A percentile compares a stretch with the other conserved stretches of the same genome.
Conservation (phyloP, 1,140 invertebrate genomes). For the Anagrus nilaparvatae region DNA sequence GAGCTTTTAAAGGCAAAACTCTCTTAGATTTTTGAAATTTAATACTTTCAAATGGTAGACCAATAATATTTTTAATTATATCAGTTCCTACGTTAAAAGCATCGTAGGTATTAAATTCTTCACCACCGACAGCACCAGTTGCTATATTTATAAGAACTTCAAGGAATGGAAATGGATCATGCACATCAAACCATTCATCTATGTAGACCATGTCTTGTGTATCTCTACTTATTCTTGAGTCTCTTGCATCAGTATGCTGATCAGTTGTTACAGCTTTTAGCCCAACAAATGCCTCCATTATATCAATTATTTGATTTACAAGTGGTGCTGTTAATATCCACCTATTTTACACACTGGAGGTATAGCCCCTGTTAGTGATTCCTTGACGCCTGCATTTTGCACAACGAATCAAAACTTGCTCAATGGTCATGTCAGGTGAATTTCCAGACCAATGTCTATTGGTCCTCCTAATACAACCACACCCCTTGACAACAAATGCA, state of each 20-base stretch:
- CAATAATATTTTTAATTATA: neutral
- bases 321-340: constrained; percentile 14
- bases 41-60: neutral
- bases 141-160: neutral
- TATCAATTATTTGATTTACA: constrained; percentile 3
- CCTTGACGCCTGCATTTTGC: constrained; percentile 24
- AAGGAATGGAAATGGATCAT: neutral
- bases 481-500: constrained; percentile 21
- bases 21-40: neutral
- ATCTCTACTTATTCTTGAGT: constrained; percentile 2
- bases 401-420: constrained; percentile 21
- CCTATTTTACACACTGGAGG: constrained; percentile 12
- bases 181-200: neutral
- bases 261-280: constrained; percentile 7
- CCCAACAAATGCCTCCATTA: constrained; percentile 17
- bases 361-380: constrained; percentile 23
- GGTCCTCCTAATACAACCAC: constrained; percentile 22
- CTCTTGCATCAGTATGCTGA: constrained; percentile 16
- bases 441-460: constrained; percentile 27
- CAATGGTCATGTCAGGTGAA: constrained; percentile 24
- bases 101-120: constrained; percentile 2
- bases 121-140: neutral
- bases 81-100: neutral
- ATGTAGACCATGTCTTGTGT: neutral
- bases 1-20: neutral